Conservation (phyloP, 1,140 invertebrate species). For the Drosophila kepulauana region DNA sequence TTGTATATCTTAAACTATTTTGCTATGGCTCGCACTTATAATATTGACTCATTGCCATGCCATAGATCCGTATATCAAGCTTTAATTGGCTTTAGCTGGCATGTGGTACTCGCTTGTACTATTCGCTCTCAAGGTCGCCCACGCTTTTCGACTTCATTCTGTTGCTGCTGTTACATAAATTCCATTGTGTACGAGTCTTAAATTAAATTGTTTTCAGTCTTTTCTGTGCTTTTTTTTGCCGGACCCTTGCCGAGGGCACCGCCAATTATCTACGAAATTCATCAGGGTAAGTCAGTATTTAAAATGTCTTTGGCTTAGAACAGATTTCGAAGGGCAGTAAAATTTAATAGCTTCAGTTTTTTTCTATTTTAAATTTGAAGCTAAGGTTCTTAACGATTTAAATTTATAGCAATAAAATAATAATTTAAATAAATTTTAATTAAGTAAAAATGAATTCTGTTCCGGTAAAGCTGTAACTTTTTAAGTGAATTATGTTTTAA, state of each 20-base stretch:
- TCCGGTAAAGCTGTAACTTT: too few relatives aligned
- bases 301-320: slow-evolving; percentile 13
- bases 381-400: too few relatives aligned
- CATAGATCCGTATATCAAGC: slow-evolving; percentile 53
- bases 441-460: too few relatives aligned
- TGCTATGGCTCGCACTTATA: not conserved
- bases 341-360: not conserved
- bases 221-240: slow-evolving; percentile 12
- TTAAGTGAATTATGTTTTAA: too few relatives aligned
- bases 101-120: slow-evolving; percentile 35
- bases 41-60: slow-evolving; percentile 70
- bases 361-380: not conserved
- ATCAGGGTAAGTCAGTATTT: slow-evolving; percentile 13
- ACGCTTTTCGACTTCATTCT: slow-evolving; percentile 38
- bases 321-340: not conserved
- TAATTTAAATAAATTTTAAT: too few relatives aligned
- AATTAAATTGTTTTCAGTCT: slow-evolving; percentile 64
- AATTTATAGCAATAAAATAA: not conserved
- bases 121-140: slow-evolving; percentile 60
- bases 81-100: slow-evolving; percentile 69
- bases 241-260: slow-evolving; percentile 10
- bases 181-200: slow-evolving; percentile 61
- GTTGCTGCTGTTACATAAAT: slow-evolving; percentile 68
- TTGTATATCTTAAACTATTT: not conserved
- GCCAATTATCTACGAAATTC: not conserved